These are phyloP conservation scores for Raja brachyura DNA, from an alignment of 2,113 vertebrate genomes.

Conservation along the genomic window DNA sequence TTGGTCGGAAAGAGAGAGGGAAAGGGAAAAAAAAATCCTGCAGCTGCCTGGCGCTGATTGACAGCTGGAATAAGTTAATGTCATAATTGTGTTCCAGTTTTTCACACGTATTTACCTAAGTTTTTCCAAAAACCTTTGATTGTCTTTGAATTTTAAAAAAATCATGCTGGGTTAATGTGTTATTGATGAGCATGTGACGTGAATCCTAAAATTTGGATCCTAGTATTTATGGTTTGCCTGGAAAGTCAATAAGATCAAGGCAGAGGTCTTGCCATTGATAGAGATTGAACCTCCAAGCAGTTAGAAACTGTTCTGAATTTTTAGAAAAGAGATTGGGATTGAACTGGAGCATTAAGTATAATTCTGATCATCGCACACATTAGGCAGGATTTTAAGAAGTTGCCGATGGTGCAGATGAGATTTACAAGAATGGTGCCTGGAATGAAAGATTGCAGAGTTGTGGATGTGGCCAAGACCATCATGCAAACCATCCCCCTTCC, in stretches of 20 bases:
- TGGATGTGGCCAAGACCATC: too few relatives aligned
- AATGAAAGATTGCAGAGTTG: not conserved
- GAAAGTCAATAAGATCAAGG: not conserved
- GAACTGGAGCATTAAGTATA: not conserved
- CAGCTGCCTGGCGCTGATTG: not conserved
- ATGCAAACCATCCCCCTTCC: too few relatives aligned
- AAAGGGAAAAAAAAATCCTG: not conserved
- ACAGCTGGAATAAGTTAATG: not conserved
- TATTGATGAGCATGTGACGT: not conserved
- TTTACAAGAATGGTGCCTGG: not conserved
- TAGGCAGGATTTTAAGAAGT: not conserved
- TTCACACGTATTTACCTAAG: not conserved
- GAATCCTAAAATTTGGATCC: not conserved
- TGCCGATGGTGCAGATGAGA: not conserved
- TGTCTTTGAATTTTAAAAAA: not conserved
- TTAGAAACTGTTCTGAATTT: not conserved
- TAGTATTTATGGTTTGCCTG: not conserved
- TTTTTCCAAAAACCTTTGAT: not conserved
- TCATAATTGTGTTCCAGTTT: not conserved
- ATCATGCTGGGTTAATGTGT: not conserved
- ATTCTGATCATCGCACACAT: not conserved
- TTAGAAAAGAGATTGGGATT: not conserved
- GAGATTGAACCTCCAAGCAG: not conserved
- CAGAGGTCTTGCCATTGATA: not conserved
- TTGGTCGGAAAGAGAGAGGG: not conserved